Percentiles rank a stretch among this genome's conserved stretches.
Conservation (phyloP, 64 coral and sea anemone genomes). For the Porites australiensis region DNA sequence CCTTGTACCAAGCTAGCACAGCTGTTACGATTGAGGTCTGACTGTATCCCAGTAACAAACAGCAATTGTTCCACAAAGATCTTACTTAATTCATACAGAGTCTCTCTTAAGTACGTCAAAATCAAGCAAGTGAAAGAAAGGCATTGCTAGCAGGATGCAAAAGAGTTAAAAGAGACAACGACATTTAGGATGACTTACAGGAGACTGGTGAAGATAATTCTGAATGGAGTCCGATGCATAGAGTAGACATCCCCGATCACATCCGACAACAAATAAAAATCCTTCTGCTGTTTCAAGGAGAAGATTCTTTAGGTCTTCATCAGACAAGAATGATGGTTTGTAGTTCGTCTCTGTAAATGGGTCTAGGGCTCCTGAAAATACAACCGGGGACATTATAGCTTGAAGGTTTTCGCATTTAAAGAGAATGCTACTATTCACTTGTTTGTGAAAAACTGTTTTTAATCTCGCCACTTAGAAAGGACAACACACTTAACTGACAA, state of each 20-base stretch:
- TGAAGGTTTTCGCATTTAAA: background rate
- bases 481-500: no score
- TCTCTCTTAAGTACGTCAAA: no score
- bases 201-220: constrained; percentile 63
- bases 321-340: constrained; percentile 93
- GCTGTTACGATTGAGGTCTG: no score
- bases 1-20: no score
- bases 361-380: constrained; percentile 66
- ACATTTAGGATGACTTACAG: constrained; percentile 45
- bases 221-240: constrained; percentile 93
- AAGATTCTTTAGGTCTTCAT: constrained; percentile 88
- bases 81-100: no score
- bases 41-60: no score
- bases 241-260: constrained; percentile 87
- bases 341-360: constrained; percentile 87
- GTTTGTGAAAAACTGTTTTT: background rate
- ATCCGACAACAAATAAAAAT: constrained; percentile 89
- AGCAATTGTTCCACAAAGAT: no score
- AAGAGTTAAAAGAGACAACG: no score
- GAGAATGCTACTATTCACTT: background rate
- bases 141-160: no score
- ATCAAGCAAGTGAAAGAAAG: no score
- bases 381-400: background rate
- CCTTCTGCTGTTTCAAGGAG: constrained; percentile 92
- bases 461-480: no score